Evolutionary conservation across 37 sponge, comb jelly and placozoan species (phyloP).

Genomic region (Halisarca cf. caerulea): DNA sequence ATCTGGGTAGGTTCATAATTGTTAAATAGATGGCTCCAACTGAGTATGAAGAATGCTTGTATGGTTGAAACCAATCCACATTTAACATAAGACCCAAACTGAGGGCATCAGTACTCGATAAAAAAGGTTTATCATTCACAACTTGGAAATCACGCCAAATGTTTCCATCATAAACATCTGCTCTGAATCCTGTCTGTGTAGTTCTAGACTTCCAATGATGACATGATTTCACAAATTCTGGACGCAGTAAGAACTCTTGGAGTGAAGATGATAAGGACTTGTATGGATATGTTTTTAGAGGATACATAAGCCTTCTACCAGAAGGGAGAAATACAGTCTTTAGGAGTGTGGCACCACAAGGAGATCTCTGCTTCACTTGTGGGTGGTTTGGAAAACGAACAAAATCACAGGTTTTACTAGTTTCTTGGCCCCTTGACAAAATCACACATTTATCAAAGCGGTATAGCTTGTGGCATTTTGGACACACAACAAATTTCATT

Average conservation of each 20-base stretch:
- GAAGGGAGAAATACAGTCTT: not conserved
- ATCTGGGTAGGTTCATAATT: conserved; percentile 29
- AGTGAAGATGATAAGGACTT: not conserved
- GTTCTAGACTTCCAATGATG: not conserved
- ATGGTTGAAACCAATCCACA: conserved; percentile 24
- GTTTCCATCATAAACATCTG: not conserved
- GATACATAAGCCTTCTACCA: not conserved
- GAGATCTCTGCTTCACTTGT: conserved; percentile 2
- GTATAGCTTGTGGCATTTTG: not conserved
- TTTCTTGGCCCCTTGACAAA: not conserved
- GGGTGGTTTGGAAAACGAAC: conserved; percentile 45
- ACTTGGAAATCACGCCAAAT: conserved; percentile 30
- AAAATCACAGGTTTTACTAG: conserved; percentile 36
- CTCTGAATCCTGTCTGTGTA: not conserved
- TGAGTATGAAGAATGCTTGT: not conserved
- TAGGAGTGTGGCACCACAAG: not conserved
- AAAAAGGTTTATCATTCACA: conserved; percentile 3
- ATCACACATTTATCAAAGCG: not conserved
- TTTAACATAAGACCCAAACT: not conserved
- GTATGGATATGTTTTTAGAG: not conserved
- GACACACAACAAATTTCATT: not conserved
- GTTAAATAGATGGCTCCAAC: conserved; percentile 41
- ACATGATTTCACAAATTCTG: not conserved
- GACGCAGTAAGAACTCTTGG: not conserved
- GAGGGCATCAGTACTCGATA: not conserved